A percentile compares a stretch with the other conserved stretches of the same genome.
phyloP scores from a whole-genome alignment of 1,140 invertebrate species.

The Hycleus cichorii region DNA sequence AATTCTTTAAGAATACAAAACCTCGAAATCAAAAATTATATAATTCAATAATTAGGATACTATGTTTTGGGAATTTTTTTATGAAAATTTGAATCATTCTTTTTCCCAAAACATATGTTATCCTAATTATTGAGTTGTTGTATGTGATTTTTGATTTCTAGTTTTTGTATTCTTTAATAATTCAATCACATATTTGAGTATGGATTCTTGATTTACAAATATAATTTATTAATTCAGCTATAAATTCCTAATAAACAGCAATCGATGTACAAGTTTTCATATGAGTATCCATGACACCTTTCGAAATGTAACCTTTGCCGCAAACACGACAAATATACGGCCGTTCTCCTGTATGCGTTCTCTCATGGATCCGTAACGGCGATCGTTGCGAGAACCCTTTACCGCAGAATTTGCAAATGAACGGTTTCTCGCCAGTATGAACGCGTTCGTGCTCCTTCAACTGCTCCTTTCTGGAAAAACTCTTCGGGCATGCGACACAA shows the following conservation, averaged over 20 bases:
- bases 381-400: conserved; percentile 74
- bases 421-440: conserved; percentile 59
- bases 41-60: too few relatives aligned
- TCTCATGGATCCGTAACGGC: conserved; percentile 49
- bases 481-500: conserved; percentile 59
- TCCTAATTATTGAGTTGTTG: too few relatives aligned
- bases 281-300: conserved; percentile 53
- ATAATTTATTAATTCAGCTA: too few relatives aligned
- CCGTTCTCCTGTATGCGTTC: conserved; percentile 63
- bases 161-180: too few relatives aligned
- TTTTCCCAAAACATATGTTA: too few relatives aligned
- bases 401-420: conserved; percentile 59
- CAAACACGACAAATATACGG: conserved; percentile 67
- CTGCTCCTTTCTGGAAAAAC: conserved; percentile 57
- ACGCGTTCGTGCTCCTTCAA: conserved; percentile 55
- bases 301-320: conserved; percentile 56
- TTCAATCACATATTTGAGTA: too few relatives aligned
- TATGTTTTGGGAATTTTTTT: too few relatives aligned
- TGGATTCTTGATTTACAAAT: too few relatives aligned
- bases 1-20: too few relatives aligned
- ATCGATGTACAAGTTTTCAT: conserved; percentile 48
- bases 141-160: too few relatives aligned
- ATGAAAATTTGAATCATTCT: too few relatives aligned
- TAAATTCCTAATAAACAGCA: background rate
- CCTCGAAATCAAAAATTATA: too few relatives aligned